These are phyloP conservation scores for Diachrysia chrysitis DNA, from an alignment of 2,888 invertebrate species.

Conservation along the genomic window DNA sequence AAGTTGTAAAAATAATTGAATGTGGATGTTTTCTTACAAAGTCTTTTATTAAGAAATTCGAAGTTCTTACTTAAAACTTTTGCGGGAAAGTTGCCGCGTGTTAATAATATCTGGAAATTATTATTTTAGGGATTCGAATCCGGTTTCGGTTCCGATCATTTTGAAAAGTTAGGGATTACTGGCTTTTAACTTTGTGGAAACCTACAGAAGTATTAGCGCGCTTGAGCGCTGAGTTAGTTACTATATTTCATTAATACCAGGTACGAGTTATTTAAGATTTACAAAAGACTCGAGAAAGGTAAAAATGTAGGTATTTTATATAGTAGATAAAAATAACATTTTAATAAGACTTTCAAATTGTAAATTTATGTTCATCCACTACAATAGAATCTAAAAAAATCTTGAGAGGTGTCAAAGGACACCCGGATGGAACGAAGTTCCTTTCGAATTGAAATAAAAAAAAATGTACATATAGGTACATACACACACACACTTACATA, in stretches of 20 bases:
- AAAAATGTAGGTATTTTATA: no score
- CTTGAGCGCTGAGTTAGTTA: not conserved
- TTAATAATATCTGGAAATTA: conserved; percentile 6
- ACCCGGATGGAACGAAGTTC: no score
- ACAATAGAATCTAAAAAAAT: no score
- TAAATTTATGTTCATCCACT: no score
- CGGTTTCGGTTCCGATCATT: not conserved
- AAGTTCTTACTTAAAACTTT: no score
- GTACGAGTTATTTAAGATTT: not conserved
- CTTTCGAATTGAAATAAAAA: no score
- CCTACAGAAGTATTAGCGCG: not conserved
- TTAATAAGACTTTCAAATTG: no score
- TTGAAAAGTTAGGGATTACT: not conserved
- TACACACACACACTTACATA: no score
- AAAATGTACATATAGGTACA: no score
- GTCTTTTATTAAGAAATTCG: not conserved
- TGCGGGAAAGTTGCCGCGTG: not conserved
- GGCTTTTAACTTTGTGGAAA: not conserved
- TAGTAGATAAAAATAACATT: no score
- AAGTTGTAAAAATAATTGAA: conserved; percentile 25
- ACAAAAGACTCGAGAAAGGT: no score
- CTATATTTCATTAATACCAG: not conserved
- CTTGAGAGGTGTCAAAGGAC: no score
- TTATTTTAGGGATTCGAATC: not conserved
- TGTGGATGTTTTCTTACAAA: conserved; percentile 2